Evolutionary conservation across 2,113 vertebrate genomes (phyloP), one percentile per base, ranked within the genome.

Genomic region (Anolis sagrei): DNA sequence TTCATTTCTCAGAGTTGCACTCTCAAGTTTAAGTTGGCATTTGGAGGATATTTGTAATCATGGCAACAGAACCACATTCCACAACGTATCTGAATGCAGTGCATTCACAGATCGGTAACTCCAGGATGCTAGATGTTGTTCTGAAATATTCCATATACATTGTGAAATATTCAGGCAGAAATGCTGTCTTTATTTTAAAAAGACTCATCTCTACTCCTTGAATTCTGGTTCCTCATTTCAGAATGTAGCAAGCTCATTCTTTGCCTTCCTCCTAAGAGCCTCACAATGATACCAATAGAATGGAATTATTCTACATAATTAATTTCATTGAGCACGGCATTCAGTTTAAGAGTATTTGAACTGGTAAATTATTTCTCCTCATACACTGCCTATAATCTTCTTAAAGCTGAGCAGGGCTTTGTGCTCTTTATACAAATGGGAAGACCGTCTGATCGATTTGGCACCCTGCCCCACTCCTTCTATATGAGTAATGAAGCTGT

Each of bases 351-450:
- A 79, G 77, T 69, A 89, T 86, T 86, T 80, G 89, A 73, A 32
- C 76, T 88, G 68, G 80, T 25, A 90, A 92, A 89, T 73, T 69
- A 7, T 84, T 21, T 89, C 78, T 81, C 66, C 23, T 5, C 39
- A 21, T 68, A 90, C 84, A 90, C 68, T 48, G 25, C 27, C 77
- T 91, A 68, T 88, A 90, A 86, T 48, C 29, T 88, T 77, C 87
- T 80, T 51, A 89, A 91, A 92, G 79, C 66, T 54, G 76, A n/a
- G 25, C 0, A 0, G 74, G 58, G 25, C 32, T 29, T 48, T 49
- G 21, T 34, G 32, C 29, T 70, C 34, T 29, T 78, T 49, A 54
- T 39, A 44, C 84, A 73, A 89, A 82, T 70, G 51, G 74, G 36
- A 69, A 80, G 78, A 81, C 89, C 88, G 2, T 16, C 49, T 86